Percentiles rank a stretch among this genome's conserved stretches.
Conservation (phyloP, 2,888 invertebrate species). For the Sesamia inferens region DNA sequence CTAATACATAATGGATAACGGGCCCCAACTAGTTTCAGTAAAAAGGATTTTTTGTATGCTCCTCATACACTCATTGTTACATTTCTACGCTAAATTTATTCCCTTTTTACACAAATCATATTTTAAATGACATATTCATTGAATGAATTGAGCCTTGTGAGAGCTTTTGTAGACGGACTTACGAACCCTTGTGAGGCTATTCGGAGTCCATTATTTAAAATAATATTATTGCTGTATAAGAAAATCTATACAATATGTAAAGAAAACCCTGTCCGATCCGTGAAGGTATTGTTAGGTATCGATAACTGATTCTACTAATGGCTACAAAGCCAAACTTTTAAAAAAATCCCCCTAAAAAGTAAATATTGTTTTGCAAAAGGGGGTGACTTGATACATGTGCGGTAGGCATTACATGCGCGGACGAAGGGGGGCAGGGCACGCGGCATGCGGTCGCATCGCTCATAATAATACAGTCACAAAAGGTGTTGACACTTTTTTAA, state of each 20-base stretch:
- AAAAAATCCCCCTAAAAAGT: no score
- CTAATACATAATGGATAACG: constrained; percentile 89
- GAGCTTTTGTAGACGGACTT: constrained; percentile 40
- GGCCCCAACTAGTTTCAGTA: constrained; percentile 87
- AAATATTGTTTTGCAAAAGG: no score
- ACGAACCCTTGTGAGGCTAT: constrained; percentile 22
- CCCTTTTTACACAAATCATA: constrained; percentile 80
- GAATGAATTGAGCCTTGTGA: constrained; percentile 56
- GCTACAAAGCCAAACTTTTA: no score
- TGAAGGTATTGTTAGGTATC: no score
- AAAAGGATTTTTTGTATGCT: constrained; percentile 88
- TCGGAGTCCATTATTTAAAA: constrained; percentile 33
- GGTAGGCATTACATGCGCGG: no score
- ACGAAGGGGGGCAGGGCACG: no score
- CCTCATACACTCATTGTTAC: constrained; percentile 78
- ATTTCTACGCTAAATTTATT: constrained; percentile 77
- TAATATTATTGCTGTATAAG: constrained; percentile 26
- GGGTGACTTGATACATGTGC: no score
- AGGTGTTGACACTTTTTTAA: no score
- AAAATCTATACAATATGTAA: neutral
- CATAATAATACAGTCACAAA: no score
- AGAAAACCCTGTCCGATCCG: no score
- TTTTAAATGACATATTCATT: constrained; percentile 73
- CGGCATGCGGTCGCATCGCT: no score
- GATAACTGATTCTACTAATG: no score